Evolutionary conservation across 1,140 invertebrate species (phyloP).

Genomic region (Kradibia gibbosae): DNA sequence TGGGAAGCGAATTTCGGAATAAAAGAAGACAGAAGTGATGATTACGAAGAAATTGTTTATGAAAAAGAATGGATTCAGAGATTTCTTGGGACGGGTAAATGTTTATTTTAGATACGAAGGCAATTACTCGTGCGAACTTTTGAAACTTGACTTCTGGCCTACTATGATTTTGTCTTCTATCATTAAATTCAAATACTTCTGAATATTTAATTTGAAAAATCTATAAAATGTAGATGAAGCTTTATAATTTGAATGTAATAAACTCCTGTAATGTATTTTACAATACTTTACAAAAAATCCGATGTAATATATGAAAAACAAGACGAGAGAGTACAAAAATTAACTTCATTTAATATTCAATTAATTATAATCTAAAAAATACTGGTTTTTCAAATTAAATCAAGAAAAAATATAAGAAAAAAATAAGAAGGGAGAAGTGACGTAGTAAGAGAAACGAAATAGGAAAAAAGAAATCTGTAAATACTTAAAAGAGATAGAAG

Average conservation of each 20-base stretch:
- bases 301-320: no score
- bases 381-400: no score
- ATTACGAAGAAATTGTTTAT: background rate
- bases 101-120: background rate
- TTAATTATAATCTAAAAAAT: no score
- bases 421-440: background rate
- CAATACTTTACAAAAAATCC: no score
- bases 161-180: background rate
- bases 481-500: conserved; percentile 34
- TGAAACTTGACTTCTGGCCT: no score
- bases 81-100: background rate
- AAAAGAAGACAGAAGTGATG: background rate
- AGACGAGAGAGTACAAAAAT: no score
- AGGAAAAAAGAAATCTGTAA: background rate
- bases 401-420: background rate
- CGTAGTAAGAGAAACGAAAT: background rate
- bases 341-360: no score
- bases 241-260: background rate
- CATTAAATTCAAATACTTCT: background rate
- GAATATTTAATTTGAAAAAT: background rate
- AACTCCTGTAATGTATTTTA: no score
- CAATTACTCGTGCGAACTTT: background rate
- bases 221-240: background rate
- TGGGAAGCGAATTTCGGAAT: background rate
- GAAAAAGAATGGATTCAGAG: background rate